These are phyloP conservation scores for Mormyrus proboscirostris DNA, from an alignment of 2,797 vertebrate species.

Conservation along the genomic window DNA sequence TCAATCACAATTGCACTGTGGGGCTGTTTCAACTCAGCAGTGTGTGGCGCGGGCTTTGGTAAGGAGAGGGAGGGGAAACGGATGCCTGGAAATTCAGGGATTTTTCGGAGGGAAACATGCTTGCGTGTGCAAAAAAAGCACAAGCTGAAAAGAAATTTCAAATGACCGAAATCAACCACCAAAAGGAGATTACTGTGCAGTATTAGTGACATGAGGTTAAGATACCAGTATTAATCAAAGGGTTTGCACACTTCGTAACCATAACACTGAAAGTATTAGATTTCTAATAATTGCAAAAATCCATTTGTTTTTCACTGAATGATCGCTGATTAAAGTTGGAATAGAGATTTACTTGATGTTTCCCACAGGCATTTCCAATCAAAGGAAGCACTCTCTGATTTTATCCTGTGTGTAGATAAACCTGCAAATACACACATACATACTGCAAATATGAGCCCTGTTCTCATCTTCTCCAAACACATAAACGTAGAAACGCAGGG, in stretches of 20 bases:
- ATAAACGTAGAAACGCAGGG: background rate
- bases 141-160: background rate
- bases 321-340: background rate
- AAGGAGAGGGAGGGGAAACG: background rate
- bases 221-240: background rate
- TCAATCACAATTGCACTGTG: background rate
- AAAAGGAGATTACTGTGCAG: background rate
- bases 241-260: background rate
- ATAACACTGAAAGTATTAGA: background rate
- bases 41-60: background rate
- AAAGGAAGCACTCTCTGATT: background rate
- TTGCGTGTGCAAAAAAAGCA: background rate
- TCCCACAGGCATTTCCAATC: background rate
- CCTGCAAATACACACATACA: background rate
- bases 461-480: background rate
- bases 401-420: background rate
- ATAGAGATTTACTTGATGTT: background rate
- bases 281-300: background rate
- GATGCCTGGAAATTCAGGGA: background rate
- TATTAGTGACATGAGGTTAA: background rate
- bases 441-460: background rate
- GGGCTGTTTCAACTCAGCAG: background rate
- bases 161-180: background rate
- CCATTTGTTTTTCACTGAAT: background rate
- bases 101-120: background rate